Evolutionary conservation across 2,797 vertebrate species (phyloP).

Genomic region (Neolamprologus multifasciatus): DNA sequence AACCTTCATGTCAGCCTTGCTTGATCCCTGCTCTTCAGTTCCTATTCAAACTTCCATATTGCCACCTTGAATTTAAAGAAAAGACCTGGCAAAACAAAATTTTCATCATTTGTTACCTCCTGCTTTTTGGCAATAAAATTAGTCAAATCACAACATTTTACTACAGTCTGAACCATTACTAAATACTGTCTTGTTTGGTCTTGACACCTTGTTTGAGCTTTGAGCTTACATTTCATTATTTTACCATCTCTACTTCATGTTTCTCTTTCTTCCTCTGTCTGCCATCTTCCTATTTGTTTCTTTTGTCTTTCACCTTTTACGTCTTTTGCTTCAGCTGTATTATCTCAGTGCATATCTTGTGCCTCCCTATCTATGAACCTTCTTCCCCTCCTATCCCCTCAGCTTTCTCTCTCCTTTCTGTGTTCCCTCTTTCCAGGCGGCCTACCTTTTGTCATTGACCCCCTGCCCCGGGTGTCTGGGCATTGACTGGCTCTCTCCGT

Average conservation of each 20-base stretch:
- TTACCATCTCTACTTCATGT: neutral
- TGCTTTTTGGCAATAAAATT: neutral
- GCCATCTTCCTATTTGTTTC: neutral
- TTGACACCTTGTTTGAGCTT: neutral
- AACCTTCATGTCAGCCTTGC: constrained; percentile 25
- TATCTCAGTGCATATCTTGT: constrained; percentile 51
- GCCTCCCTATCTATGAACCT: constrained; percentile 46
- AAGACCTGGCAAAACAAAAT: neutral
- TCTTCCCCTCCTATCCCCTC: constrained; percentile 7
- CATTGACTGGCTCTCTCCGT: constrained; percentile 74
- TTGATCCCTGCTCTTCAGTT: neutral
- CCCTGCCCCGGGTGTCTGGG: constrained; percentile 68
- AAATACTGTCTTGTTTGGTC: neutral
- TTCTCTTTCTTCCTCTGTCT: constrained; percentile 7
- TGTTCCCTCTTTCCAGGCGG: constrained; percentile 48
- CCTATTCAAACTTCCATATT: constrained; percentile 1
- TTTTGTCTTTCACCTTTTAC: constrained; percentile 41
- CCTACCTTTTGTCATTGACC: constrained; percentile 79
- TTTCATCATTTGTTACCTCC: neutral
- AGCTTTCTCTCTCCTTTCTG: neutral
- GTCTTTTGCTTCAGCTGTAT: constrained; percentile 30
- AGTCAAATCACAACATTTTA: neutral
- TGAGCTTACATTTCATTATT: neutral
- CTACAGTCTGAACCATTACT: neutral
- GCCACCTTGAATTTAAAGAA: neutral